Evolutionary conservation across 2,113 vertebrate species (phyloP).

Genomic region (Oceanites oceanicus): DNA sequence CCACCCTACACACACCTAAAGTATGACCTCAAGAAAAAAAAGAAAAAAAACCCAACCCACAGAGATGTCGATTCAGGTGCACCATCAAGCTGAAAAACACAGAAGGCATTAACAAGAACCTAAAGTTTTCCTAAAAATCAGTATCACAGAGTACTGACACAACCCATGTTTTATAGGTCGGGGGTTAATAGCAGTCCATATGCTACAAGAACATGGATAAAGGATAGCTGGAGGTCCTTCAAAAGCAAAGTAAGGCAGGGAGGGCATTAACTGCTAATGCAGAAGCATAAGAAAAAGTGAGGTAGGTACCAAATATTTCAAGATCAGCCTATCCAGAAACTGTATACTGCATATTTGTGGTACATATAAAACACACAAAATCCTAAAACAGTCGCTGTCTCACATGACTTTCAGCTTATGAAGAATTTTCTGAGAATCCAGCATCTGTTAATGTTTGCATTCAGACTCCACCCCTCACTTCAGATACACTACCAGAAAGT

Average conservation of each 20-base stretch:
- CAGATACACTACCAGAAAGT: neutral
- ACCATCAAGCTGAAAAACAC: neutral
- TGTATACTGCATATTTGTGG: fast-evolving
- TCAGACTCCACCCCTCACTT: neutral
- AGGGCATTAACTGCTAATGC: neutral
- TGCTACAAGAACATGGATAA: neutral
- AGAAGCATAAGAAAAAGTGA: neutral
- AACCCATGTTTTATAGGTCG: neutral
- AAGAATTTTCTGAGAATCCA: neutral
- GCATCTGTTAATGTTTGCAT: fast-evolving
- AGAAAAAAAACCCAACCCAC: neutral
- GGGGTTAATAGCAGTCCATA: neutral
- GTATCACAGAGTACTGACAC: neutral
- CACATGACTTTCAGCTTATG: neutral
- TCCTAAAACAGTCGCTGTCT: neutral
- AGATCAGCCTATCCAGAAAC: neutral
- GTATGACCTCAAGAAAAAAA: neutral
- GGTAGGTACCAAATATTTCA: neutral
- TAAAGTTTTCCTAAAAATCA: neutral
- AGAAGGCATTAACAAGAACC: neutral
- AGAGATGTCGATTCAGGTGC: neutral
- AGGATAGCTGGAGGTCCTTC: neutral
- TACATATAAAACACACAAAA: neutral
- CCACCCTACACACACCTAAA: neutral
- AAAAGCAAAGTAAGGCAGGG: neutral